phyloP scores from a whole-genome alignment of 1,140 invertebrate species.

The Trypoxylus dichotomus region DNA sequence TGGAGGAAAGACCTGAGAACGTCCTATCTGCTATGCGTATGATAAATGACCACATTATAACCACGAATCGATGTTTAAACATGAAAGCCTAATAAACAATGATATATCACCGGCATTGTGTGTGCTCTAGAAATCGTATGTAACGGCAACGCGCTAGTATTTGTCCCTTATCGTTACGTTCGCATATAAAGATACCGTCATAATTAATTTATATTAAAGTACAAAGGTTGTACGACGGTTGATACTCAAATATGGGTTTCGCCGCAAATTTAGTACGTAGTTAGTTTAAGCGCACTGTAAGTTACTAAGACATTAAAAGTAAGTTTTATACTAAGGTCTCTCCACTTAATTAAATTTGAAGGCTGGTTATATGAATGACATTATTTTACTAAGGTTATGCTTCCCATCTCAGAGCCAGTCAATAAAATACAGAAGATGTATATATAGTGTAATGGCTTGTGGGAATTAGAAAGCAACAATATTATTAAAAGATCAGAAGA shows the following conservation, averaged over 20 bases:
- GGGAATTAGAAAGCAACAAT: no score
- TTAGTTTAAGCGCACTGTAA: neutral
- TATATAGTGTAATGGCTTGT: no score
- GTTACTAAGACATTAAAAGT: neutral
- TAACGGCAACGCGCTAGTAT: slow-evolving; percentile 12
- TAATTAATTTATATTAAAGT: slow-evolving; percentile 10
- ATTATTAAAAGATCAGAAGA: no score
- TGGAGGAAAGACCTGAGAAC: neutral
- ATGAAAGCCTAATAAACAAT: slow-evolving; percentile 40
- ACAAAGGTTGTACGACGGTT: neutral
- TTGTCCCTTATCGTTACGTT: slow-evolving; percentile 1
- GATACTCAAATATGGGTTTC: neutral
- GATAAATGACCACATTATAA: slow-evolving; percentile 40
- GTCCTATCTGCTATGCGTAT: slow-evolving; percentile 27
- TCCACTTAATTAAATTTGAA: neutral
- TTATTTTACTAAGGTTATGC: neutral
- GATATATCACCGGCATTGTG: slow-evolving; percentile 38
- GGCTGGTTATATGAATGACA: neutral
- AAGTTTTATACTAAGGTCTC: neutral
- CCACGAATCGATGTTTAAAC: slow-evolving; percentile 38
- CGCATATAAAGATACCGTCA: neutral
- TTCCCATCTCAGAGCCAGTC: no score
- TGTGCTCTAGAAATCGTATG: slow-evolving; percentile 33
- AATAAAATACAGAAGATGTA: no score
- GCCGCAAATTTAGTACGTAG: neutral